Conservation (phyloP, 2,113 vertebrate genomes). For the Podarcis cretensis region DNA sequence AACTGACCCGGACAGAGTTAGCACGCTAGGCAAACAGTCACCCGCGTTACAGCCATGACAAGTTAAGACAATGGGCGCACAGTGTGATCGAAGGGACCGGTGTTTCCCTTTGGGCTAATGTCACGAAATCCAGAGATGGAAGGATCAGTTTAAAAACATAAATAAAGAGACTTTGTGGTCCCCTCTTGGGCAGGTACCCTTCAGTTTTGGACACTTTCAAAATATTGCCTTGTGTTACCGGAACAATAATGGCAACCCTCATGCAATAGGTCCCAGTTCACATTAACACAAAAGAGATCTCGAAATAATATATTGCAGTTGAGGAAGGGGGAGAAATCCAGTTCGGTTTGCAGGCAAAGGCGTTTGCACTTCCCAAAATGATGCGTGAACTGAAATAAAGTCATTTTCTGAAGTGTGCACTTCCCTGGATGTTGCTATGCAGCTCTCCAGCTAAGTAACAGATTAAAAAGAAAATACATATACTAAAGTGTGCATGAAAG, state of each 20-base stretch:
- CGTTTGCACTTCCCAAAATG: too few species aligned
- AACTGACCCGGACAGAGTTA: conserved; percentile 83
- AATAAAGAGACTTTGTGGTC: conserved; percentile 74
- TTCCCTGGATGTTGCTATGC: too few species aligned
- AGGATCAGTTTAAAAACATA: conserved; percentile 72
- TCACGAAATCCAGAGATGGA: conserved; percentile 71
- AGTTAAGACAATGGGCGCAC: conserved; percentile 80
- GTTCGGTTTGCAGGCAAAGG: background rate
- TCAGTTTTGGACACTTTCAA: conserved; percentile 22
- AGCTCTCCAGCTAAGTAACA: too few species aligned
- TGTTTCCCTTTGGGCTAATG: conserved; percentile 83
- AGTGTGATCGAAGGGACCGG: conserved; percentile 75
- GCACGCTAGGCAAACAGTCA: conserved; percentile 86
- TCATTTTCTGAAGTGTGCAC: too few species aligned
- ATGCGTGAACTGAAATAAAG: too few species aligned
- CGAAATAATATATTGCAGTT: background rate
- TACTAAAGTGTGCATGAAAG: too few species aligned
- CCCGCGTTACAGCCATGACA: conserved; percentile 70
- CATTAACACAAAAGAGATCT: conserved; percentile 27
- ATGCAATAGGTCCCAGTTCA: background rate
- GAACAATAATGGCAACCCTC: conserved; percentile 21
- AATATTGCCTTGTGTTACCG: background rate
- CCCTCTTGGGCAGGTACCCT: conserved; percentile 51
- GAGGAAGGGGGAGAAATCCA: background rate
- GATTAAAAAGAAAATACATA: too few species aligned